phyloP scores from a whole-genome alignment of 2,797 vertebrate species.

The Lutjanus campechanus region DNA sequence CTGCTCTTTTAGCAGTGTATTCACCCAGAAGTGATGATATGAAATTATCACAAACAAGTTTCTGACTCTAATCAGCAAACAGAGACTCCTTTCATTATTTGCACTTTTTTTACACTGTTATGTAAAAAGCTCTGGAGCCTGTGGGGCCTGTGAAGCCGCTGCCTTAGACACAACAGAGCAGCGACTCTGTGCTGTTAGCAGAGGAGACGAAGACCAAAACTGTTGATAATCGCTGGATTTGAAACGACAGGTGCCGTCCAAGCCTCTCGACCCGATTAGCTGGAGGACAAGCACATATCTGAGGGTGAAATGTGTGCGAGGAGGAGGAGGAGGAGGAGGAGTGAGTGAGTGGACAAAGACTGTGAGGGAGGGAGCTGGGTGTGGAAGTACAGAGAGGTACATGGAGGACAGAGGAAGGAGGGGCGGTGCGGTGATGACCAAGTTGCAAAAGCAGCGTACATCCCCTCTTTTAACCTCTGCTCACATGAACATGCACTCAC shows the following conservation, averaged over 20 bases:
- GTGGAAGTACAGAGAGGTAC: slow-evolving; percentile 13
- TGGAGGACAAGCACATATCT: slow-evolving; percentile 26
- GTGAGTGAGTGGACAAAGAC: not conserved
- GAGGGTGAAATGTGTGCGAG: slow-evolving; percentile 20
- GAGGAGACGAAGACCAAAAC: slow-evolving; percentile 41
- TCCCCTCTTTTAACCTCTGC: slow-evolving; percentile 5
- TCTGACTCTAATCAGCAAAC: slow-evolving; percentile 19
- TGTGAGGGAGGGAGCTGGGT: slow-evolving; percentile 10
- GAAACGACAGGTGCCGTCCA: slow-evolving; percentile 62
- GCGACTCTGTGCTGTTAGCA: slow-evolving; percentile 30
- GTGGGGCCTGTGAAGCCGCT: not conserved
- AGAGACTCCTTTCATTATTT: slow-evolving; percentile 37
- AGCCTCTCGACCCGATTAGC: not conserved
- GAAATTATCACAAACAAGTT: slow-evolving; percentile 34
- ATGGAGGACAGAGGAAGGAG: slow-evolving; percentile 11
- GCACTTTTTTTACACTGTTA: slow-evolving; percentile 8
- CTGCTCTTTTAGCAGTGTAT: not conserved
- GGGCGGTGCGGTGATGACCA: not conserved
- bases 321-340: not conserved
- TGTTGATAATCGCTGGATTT: slow-evolving; percentile 52
- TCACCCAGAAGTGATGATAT: slow-evolving; percentile 17
- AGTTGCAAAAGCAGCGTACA: not conserved
- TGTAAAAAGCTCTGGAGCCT: slow-evolving; percentile 31
- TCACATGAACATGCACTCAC: slow-evolving; percentile 21
- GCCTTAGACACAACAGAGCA: slow-evolving; percentile 45